Evolutionary conservation across 1,140 invertebrate genomes (phyloP).

Genomic region (Pseudoatta argentina): DNA sequence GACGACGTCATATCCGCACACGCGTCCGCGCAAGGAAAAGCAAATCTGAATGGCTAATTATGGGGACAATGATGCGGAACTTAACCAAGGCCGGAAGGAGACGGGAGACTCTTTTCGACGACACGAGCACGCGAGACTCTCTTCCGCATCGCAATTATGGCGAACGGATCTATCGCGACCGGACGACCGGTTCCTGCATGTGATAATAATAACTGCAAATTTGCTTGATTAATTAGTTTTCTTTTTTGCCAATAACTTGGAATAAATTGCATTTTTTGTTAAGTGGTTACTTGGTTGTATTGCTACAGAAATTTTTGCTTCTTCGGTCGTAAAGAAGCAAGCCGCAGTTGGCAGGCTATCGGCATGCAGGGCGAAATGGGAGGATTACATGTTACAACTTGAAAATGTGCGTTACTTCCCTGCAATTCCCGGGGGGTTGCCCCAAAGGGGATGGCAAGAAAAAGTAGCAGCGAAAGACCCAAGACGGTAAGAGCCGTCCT

Average conservation of each 20-base stretch:
- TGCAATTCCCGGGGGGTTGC: neutral
- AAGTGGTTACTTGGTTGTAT: neutral
- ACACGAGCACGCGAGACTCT: constrained; percentile 53
- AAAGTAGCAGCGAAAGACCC: constrained; percentile 41
- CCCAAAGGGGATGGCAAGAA: constrained; percentile 31
- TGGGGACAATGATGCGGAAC: constrained; percentile 82
- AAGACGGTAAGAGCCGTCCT: constrained; percentile 57
- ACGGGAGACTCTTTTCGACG: constrained; percentile 62
- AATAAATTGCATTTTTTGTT: neutral
- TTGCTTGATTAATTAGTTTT: neutral
- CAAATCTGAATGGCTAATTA: constrained; percentile 83
- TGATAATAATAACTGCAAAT: constrained; percentile 47
- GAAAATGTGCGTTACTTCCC: constrained; percentile 30
- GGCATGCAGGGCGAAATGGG: neutral
- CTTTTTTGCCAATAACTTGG: neutral
- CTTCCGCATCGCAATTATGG: constrained; percentile 75
- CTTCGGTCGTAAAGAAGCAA: neutral
- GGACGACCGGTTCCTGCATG: constrained; percentile 1
- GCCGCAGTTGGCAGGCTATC: neutral
- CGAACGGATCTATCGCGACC: constrained; percentile 44
- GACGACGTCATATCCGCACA: constrained; percentile 80
- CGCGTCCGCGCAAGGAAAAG: constrained; percentile 75
- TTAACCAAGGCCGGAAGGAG: constrained; percentile 76
- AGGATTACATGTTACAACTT: constrained; percentile 24
- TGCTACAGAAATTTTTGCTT: neutral